Percentiles rank a stretch among this genome's conserved stretches.
phyloP scores from a whole-genome alignment of 2,797 vertebrate genomes.

The Melanotaenia parkinsoni region DNA sequence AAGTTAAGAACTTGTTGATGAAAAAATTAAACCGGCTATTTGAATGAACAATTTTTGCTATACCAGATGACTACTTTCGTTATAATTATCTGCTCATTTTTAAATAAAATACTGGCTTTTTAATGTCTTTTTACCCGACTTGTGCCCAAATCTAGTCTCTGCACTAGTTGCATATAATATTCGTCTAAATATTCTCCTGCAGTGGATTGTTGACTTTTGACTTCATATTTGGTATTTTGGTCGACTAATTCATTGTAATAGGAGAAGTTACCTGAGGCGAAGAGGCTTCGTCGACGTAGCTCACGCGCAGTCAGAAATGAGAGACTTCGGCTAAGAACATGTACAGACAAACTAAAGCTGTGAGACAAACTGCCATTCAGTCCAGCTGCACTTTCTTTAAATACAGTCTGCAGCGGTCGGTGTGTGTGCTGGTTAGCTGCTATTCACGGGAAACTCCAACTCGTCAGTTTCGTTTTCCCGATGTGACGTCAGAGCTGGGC shows the following conservation, averaged over 20 bases:
- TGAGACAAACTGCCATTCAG: neutral
- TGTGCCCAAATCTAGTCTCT: neutral
- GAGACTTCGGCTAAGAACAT: neutral
- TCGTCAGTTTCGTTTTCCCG: constrained; percentile 79
- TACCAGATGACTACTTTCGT: neutral
- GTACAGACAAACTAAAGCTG: accelerated
- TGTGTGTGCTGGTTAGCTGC: accelerated
- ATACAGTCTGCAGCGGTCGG: neutral
- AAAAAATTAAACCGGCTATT: too few relatives aligned
- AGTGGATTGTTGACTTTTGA: neutral
- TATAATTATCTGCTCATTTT: too few relatives aligned
- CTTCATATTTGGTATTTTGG: neutral
- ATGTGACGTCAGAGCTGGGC: constrained; percentile 51
- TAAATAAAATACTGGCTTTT: neutral
- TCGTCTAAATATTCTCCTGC: neutral
- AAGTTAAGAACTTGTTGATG: too few relatives aligned
- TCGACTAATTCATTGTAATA: neutral
- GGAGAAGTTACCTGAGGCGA: constrained; percentile 17
- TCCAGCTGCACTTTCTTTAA: neutral
- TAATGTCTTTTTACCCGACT: neutral
- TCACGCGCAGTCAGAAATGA: neutral
- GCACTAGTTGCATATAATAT: neutral
- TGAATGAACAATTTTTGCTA: too few relatives aligned
- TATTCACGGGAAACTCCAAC: constrained; percentile 70
- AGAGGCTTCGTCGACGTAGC: neutral